These are phyloP conservation scores for Apodemia zela DNA, from an alignment of 2,888 invertebrate species.

Conservation along the genomic window DNA sequence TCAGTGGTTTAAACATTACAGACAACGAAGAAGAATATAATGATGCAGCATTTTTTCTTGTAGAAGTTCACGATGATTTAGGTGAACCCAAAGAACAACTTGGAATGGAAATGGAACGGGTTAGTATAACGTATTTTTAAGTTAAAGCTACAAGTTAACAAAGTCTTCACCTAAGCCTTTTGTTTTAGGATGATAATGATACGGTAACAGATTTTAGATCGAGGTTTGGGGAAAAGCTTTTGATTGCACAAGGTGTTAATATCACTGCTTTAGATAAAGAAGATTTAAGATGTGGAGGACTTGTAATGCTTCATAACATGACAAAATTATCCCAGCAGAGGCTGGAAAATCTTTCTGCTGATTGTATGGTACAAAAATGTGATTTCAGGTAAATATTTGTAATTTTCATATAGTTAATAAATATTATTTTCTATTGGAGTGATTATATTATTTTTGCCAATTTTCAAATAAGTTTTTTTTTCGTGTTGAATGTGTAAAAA, in stretches of 20 bases:
- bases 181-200: slow-evolving; percentile 83
- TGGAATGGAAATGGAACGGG: slow-evolving; percentile 87
- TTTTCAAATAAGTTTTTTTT: neutral
- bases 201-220: slow-evolving; percentile 87
- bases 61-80: slow-evolving; percentile 87
- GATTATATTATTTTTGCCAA: too few species aligned
- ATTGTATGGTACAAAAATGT: slow-evolving; percentile 89
- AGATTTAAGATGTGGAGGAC: slow-evolving; percentile 87
- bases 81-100: slow-evolving; percentile 88
- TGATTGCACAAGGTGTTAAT: slow-evolving; percentile 85
- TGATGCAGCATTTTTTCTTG: slow-evolving; percentile 80
- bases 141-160: neutral
- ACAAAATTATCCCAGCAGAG: slow-evolving; percentile 78
- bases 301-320: slow-evolving; percentile 84
- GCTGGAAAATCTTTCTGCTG: slow-evolving; percentile 82
- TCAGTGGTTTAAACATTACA: slow-evolving; percentile 55
- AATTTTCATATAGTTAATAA: slow-evolving; percentile 31
- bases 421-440: too few species aligned
- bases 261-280: slow-evolving; percentile 86
- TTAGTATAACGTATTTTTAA: slow-evolving; percentile 38
- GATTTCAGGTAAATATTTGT: slow-evolving; percentile 78
- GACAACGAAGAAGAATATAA: slow-evolving; percentile 66
- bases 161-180: neutral
- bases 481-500: neutral
- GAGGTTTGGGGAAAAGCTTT: slow-evolving; percentile 83